These are phyloP conservation scores for Eustalomyia histrio DNA, from an alignment of 2,888 invertebrate genomes.

Conservation along the genomic window DNA sequence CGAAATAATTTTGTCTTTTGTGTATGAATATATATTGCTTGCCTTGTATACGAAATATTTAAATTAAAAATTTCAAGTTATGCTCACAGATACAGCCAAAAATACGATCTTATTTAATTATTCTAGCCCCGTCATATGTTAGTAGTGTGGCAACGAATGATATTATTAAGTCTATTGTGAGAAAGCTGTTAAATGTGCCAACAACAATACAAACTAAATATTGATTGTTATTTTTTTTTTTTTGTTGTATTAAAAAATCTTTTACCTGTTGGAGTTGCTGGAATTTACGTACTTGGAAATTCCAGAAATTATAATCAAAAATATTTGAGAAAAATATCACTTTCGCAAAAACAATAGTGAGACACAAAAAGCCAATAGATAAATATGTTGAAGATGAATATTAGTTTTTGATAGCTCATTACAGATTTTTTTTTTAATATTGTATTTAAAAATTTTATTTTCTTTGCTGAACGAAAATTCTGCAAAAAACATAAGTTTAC, in stretches of 20 bases:
- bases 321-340: neutral
- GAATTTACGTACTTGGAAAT: constrained; percentile 45
- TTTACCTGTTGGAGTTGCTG: constrained; percentile 18
- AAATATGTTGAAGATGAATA: too few relatives aligned
- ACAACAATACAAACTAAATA: constrained; percentile 1
- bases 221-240: neutral
- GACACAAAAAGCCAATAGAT: neutral
- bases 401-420: too few relatives aligned
- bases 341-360: neutral
- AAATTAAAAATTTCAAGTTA: too few relatives aligned
- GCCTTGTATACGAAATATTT: too few relatives aligned
- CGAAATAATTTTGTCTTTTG: too few relatives aligned
- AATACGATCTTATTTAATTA: constrained; percentile 7
- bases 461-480: too few relatives aligned
- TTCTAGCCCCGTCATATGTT: constrained; percentile 4
- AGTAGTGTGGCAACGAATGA: neutral
- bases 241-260: constrained; percentile 4
- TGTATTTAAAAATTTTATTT: too few relatives aligned
- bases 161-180: neutral
- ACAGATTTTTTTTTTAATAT: too few relatives aligned
- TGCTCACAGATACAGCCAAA: neutral
- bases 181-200: constrained; percentile 27
- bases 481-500: too few relatives aligned
- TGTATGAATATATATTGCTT: too few relatives aligned
- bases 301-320: constrained; percentile 29